Evolutionary conservation across 2,113 vertebrate species (phyloP), one percentile per base, ranked within the genome.

Genomic region (Scopus umbretta): DNA sequence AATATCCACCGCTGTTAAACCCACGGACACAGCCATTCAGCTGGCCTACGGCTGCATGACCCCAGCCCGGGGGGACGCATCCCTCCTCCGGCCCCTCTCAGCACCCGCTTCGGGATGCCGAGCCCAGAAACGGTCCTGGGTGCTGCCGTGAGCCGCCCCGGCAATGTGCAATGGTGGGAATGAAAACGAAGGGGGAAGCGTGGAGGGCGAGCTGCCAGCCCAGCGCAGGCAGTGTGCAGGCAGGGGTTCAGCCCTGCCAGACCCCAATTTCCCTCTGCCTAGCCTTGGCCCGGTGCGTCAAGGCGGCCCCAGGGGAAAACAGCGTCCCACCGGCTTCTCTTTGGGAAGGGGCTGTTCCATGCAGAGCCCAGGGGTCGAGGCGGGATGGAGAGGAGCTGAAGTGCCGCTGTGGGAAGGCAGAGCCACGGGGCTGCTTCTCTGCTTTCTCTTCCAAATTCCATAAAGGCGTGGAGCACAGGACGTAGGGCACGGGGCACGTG

Each of bases 381-480:
- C 1, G 2, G 65, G 86, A 34, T 0, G 4, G 78, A 43, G 23
- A 38, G 16, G 18, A 52, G 43, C 16, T 13, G 36, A 20, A 50
- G 42, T 8, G 40, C 29, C 1, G 1, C 78, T 10, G 29, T 16
- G 36, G 26, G 58, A 40, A 15, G 30, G 56, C 36, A 58, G 66
- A 67, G 22, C 18, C 59, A 9, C 78, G 68, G 68, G 11, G 26
- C 52, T 26, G 19, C 43, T 86, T 16, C 75, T 66, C 38, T 27
- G 12, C 43, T 58, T 25, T 47, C 20, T 52, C 34, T 23, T 58
- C 82, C 40, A 30, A 26, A 75, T 15, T 12, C 32, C 50, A 5
- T 70, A 15, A 29, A 56, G n/a, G 2, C 0, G 38, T n/a, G 0
- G 3, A 43, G 30, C 2, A 3, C 18, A 10, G 0, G 1, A n/a